Conservation (phyloP, 2,113 vertebrate genomes). For the Pitta sordida region DNA sequence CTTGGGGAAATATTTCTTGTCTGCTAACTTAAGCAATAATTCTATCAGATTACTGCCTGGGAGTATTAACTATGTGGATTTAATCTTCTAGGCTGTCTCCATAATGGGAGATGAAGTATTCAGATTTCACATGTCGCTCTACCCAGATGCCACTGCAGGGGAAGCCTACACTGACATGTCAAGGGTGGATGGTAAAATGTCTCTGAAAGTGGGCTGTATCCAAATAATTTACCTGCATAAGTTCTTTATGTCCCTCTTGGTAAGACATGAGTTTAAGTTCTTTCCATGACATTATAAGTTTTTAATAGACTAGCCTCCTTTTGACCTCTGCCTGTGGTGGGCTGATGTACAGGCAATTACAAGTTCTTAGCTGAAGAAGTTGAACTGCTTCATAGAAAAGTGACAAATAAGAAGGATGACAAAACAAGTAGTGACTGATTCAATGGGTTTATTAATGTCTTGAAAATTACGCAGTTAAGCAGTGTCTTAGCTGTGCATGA, state of each 20-base stretch:
- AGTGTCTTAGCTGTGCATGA: neutral
- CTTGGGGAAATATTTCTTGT: neutral
- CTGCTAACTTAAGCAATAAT: neutral
- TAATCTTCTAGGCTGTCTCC: constrained; percentile 82
- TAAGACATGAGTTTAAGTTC: constrained; percentile 61
- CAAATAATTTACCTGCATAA: constrained; percentile 93
- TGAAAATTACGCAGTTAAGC: neutral
- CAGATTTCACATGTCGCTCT: constrained; percentile 85
- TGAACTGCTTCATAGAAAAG: neutral
- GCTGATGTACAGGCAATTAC: neutral
- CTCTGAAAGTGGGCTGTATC: constrained; percentile 91
- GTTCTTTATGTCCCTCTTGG: constrained; percentile 92
- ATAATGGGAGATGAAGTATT: constrained; percentile 96
- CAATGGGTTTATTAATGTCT: neutral
- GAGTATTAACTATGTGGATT: neutral
- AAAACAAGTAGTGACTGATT: neutral
- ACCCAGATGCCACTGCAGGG: constrained; percentile 87
- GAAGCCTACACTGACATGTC: constrained; percentile 83
- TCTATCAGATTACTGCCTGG: neutral
- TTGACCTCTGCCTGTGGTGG: neutral
- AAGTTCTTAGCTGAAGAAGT: neutral
- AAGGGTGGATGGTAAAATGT: constrained; percentile 84
- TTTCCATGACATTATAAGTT: neutral
- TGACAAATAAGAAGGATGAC: neutral
- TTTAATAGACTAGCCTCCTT: neutral